These are phyloP conservation scores for Cremastobaeus sp. DNA, from an alignment of 2,888 invertebrate genomes.

Conservation along the genomic window DNA sequence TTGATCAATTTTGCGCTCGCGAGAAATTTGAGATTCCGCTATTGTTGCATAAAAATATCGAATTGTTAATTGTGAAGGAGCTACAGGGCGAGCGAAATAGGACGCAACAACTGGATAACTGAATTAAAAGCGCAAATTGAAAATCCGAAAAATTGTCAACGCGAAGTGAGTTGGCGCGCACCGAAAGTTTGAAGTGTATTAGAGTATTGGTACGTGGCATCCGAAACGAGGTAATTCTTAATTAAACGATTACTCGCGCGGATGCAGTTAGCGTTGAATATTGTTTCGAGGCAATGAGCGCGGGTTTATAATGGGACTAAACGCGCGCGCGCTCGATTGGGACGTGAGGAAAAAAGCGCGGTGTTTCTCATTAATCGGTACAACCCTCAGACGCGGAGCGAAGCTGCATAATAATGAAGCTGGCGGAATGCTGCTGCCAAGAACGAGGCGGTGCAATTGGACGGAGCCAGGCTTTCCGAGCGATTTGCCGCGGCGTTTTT, in stretches of 20 bases:
- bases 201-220: too few species aligned
- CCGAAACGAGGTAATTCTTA: conserved; percentile 7
- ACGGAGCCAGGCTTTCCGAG: conserved; percentile 39
- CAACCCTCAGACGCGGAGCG: conserved; percentile 50
- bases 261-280: conserved; percentile 18
- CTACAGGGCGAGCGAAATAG: too few species aligned
- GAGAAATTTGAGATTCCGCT: too few species aligned
- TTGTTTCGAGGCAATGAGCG: conserved; percentile 23
- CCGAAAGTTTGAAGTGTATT: background rate
- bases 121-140: too few species aligned
- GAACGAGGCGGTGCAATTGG: conserved; percentile 21
- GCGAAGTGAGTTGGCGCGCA: background rate
- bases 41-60: too few species aligned
- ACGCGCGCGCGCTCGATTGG: conserved; percentile 43
- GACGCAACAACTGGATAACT: too few species aligned
- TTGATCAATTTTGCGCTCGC: too few species aligned
- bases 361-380: conserved; percentile 59
- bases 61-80: too few species aligned
- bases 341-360: conserved; percentile 43
- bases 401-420: conserved; percentile 57
- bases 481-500: conserved; percentile 32
- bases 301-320: conserved; percentile 32
- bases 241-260: conserved; percentile 12
- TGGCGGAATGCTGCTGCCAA: conserved; percentile 24
- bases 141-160: background rate